A percentile compares a stretch with the other conserved stretches of the same genome.
phyloP scores from a whole-genome alignment of 2,888 invertebrate genomes.

The Leucozona laternaria region DNA sequence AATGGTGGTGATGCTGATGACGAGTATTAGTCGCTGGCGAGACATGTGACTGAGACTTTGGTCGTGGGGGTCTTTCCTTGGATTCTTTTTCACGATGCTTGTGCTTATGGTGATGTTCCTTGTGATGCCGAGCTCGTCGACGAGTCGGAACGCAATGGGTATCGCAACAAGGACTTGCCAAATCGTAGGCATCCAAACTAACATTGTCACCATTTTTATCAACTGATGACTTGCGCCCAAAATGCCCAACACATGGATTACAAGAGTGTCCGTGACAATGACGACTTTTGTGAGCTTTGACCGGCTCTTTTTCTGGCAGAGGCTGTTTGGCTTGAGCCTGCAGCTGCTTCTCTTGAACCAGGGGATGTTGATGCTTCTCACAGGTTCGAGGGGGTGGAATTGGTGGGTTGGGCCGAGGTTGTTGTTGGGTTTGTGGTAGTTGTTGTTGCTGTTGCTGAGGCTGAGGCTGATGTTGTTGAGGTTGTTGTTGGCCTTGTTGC shows the following conservation, averaged over 20 bases:
- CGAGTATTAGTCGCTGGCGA: slow-evolving; percentile 78
- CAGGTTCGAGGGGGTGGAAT: slow-evolving; percentile 81
- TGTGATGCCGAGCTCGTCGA: slow-evolving; percentile 85
- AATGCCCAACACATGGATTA: slow-evolving; percentile 88
- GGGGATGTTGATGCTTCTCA: slow-evolving; percentile 80
- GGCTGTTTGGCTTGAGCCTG: slow-evolving; percentile 58
- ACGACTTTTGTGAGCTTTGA: slow-evolving; percentile 77
- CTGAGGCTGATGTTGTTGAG: slow-evolving; percentile 57
- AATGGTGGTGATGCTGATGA: slow-evolving; percentile 73
- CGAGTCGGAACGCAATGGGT: slow-evolving; percentile 92
- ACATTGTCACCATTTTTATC: slow-evolving; percentile 87
- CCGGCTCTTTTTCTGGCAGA: slow-evolving; percentile 72
- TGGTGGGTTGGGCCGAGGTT: slow-evolving; percentile 78
- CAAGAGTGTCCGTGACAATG: slow-evolving; percentile 86
- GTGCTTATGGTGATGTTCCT: slow-evolving; percentile 87
- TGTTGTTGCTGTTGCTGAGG: slow-evolving; percentile 32
- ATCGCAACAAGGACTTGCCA: slow-evolving; percentile 94
- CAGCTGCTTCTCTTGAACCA: slow-evolving; percentile 72
- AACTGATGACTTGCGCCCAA: slow-evolving; percentile 82
- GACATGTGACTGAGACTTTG: slow-evolving; percentile 81
- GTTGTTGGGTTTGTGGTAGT: slow-evolving; percentile 60
- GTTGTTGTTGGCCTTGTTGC: slow-evolving; percentile 78
- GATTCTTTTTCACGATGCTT: slow-evolving; percentile 85
- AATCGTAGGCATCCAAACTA: slow-evolving; percentile 93
- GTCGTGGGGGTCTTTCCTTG: slow-evolving; percentile 80